Base-by-base conservation (phyloP, 2,113 vertebrate species). In the Sapajus apella region DNA sequence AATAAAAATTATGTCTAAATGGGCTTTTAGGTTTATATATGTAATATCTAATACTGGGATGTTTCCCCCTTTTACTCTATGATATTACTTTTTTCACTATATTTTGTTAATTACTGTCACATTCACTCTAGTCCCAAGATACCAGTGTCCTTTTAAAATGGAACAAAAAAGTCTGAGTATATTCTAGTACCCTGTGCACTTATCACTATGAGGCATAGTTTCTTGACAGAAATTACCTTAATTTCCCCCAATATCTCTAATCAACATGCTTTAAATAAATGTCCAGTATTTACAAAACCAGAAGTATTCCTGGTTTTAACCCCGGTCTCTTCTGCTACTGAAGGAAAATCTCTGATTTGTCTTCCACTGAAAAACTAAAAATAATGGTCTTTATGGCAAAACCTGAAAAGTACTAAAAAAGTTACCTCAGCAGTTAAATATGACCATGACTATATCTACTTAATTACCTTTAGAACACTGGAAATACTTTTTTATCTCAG, bases 241-340 rank as follows among this genome's bases (percentile, higher is more conserved):
- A 93, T 88, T 85, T 85, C 75, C 32, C 56, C 30, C 7, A 91
- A 45, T 64, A 84, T 4, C 14, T 45, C 55, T 79, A 90, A 82
- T 93, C 32, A 90, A 79, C 45, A 66, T 61, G 13, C 21, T 87
- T 93, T 97, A 70, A 97, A 40, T 83, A 93, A 82, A 77, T 84
- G 72, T 18, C 25, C 43, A 66, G 10, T 91, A 83, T 91, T 68
- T 72, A 83, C 20, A 95, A 96, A 86, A 93, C 32, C 47, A 52
- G 32, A 92, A 72, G n/a, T 72, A 82, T 87, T 76, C 7, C 14
- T 94, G 16, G 5, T 86, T 90, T 58, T 94, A 81, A 72, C 9
- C 77, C 52, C 90, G 66, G 13, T 70, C 21, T 79, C 70, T 90
- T 79, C 37, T 86, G 61, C 35, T 75, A 37, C 16, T 95, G 7